Base-by-base conservation (phyloP, 2,797 vertebrate genomes). In the Centroberyx gerrardi region DNA sequence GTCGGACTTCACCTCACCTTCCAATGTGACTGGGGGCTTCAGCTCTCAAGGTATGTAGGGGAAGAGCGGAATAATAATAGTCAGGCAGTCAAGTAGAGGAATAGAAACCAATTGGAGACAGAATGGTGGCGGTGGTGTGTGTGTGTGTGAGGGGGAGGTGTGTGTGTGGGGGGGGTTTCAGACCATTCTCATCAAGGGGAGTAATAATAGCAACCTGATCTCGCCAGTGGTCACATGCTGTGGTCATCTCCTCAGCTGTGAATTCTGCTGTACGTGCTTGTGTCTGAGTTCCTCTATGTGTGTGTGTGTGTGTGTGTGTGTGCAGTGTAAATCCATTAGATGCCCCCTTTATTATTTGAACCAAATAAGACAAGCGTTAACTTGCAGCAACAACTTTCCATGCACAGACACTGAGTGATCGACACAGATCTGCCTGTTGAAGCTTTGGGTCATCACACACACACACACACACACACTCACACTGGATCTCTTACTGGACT, bases 191-290 rank as follows among this genome's bases (percentile, higher is more conserved):
- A 77, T 87, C 52, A 73, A 72, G 48, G 79, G n/a, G 15, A 81
- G 64, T 83, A 87, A 86, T 82, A 87, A 89, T 83, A 88, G 90
- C 46, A 76, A 74, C 67, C 53, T 65, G 77, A 92, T 82, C 76
- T 71, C 51, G n/a, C 33, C 59, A 14, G 48, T 31, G 71, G 78
- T 89, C 89, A 91, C 81, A 86, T 69, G 72, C 51, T 61, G 59
- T 5, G 65, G 63, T 55, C 17, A 74, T 82, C 65, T 68, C 76
- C 66, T 77, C 80, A 84, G 78, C 87, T 88, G 76, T 82, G 78
- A 72, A 82, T 79, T 83, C 86, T 83, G 72, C 81, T 88, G 85
- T 64, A 44, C 44, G 33, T 63, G 64, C 55, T 48, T 68, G 53
- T 74, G 66, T 82, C 62, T 64, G 49, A 60, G 18, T 42, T 75